These are phyloP conservation scores for Eulithis prunata DNA, from an alignment of 2,888 invertebrate genomes.

Conservation along the genomic window DNA sequence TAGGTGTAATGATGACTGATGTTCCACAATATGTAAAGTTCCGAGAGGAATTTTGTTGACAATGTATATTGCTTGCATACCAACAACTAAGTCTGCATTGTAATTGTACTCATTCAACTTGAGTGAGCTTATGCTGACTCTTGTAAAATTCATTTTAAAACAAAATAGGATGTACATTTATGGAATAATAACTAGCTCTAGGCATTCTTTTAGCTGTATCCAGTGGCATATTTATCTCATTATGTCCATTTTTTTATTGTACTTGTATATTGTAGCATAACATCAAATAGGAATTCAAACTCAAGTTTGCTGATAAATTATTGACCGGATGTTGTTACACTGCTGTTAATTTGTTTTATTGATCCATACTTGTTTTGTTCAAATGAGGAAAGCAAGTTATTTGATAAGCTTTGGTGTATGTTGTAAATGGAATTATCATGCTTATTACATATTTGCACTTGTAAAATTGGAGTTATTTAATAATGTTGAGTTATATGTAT, in stretches of 20 bases:
- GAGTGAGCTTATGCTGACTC: conserved; percentile 31
- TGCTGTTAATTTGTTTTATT: conserved; percentile 51
- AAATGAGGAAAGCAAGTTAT: conserved; percentile 51
- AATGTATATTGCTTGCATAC: conserved; percentile 28
- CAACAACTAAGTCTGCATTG: conserved; percentile 21
- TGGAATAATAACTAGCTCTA: conserved; percentile 65
- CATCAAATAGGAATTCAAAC: conserved; percentile 49
- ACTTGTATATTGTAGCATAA: conserved; percentile 57
- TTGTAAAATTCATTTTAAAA: conserved; percentile 60
- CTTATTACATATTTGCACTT: conserved; percentile 53
- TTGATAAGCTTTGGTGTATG: conserved; percentile 52
- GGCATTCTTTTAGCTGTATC: conserved; percentile 69
- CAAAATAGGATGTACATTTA: conserved; percentile 37
- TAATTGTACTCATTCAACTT: conserved; percentile 20
- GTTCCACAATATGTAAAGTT: conserved; percentile 49
- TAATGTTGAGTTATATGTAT: conserved; percentile 56
- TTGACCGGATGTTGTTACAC: conserved; percentile 40
- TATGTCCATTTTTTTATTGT: conserved; percentile 67
- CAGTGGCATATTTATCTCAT: conserved; percentile 56
- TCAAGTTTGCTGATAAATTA: conserved; percentile 46
- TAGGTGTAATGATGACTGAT: conserved; percentile 66
- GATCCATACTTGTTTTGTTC: conserved; percentile 46
- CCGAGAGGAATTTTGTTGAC: conserved; percentile 26
- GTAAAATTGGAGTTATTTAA: conserved; percentile 53
- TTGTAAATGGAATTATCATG: conserved; percentile 43